Conservation (phyloP, 2,888 invertebrate genomes). For the Drepana falcataria region DNA sequence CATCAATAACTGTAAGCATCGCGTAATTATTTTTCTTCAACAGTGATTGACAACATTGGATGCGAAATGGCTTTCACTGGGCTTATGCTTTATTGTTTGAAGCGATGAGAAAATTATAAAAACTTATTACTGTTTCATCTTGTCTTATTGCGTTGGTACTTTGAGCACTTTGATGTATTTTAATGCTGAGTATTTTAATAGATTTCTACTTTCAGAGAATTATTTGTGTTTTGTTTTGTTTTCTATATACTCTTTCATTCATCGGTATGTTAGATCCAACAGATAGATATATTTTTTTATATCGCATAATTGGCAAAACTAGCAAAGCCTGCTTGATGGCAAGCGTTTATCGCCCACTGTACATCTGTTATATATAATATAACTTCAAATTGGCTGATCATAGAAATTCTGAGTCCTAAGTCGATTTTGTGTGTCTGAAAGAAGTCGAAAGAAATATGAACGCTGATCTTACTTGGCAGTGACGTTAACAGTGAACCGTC, state of each 20-base stretch:
- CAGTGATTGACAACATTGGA: slow-evolving; percentile 36
- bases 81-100: slow-evolving; percentile 27
- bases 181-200: slow-evolving; percentile 2
- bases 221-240: background rate
- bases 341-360: no score
- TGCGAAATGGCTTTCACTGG: slow-evolving; percentile 37
- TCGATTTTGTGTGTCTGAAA: no score
- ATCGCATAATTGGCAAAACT: no score
- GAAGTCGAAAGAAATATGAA: background rate
- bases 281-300: no score
- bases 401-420: no score
- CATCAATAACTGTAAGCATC: slow-evolving; percentile 7
- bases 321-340: no score
- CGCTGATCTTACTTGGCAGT: slow-evolving; percentile 85
- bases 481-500: slow-evolving; percentile 86
- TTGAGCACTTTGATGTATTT: slow-evolving; percentile 4
- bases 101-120: slow-evolving; percentile 27
- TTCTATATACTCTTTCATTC: background rate
- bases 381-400: no score
- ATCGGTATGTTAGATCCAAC: no score
- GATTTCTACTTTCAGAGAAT: background rate
- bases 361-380: no score
- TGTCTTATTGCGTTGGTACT: slow-evolving; percentile 1
- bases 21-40: slow-evolving; percentile 35
- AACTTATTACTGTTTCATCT: slow-evolving; percentile 13